Conservation (phyloP, 2,797 vertebrate genomes). For the Tauraco hartlaubi region DNA sequence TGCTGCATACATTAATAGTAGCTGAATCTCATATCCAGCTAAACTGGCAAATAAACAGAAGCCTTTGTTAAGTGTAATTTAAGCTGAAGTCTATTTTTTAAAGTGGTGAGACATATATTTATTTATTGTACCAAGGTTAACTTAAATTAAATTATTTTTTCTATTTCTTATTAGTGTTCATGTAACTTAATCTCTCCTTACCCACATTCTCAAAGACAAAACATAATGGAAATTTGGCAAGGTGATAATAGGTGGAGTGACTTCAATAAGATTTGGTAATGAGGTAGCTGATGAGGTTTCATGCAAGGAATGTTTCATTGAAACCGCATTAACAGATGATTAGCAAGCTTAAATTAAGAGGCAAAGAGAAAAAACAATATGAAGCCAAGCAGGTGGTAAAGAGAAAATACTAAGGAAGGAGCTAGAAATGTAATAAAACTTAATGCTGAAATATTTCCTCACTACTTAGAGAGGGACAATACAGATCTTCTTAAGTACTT, state of each 20-base stretch:
- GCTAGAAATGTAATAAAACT: neutral
- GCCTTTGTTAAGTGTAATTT: neutral
- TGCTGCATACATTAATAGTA: neutral
- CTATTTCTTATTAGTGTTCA: neutral
- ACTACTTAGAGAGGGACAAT: neutral
- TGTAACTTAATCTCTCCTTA: neutral
- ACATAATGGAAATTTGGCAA: slow-evolving; percentile 23
- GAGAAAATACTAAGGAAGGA: slow-evolving; percentile 29
- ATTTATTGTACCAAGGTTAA: neutral
- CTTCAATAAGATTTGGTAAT: slow-evolving; percentile 51
- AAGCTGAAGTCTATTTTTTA: neutral
- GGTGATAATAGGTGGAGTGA: slow-evolving; percentile 21
- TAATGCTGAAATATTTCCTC: slow-evolving; percentile 43
- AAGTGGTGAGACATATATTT: neutral
- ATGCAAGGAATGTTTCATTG: slow-evolving; percentile 26
- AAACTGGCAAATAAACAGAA: neutral
- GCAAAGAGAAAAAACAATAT: slow-evolving; percentile 25
- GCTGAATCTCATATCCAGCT: neutral
- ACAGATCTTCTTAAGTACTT: neutral
- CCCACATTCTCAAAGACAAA: slow-evolving; percentile 11
- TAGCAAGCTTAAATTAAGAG: slow-evolving; percentile 51
- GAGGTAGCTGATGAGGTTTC: slow-evolving; percentile 43
- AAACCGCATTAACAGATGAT: slow-evolving; percentile 54
- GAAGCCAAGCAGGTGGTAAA: slow-evolving; percentile 35
- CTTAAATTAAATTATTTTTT: neutral